Evolutionary conservation across 1,140 invertebrate species (phyloP).

Genomic region (Drosophila yakuba): DNA sequence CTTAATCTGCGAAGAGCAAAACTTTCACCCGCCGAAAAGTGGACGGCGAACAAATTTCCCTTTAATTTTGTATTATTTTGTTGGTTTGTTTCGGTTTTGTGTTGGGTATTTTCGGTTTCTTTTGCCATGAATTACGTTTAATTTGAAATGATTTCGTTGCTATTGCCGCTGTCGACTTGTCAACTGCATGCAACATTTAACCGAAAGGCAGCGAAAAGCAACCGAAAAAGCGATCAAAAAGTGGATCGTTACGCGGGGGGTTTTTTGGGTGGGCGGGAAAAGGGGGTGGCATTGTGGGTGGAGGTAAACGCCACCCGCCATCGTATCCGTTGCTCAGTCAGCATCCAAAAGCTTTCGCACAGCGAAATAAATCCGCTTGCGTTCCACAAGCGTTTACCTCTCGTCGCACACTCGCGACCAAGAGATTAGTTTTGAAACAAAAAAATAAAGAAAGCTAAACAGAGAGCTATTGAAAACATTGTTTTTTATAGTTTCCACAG

Average conservation of each 20-base stretch:
- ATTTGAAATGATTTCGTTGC: constrained; percentile 46
- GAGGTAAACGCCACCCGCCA: constrained; percentile 32
- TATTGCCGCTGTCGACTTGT: constrained; percentile 62
- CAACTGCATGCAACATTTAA: constrained; percentile 79
- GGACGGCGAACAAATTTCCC: constrained; percentile 51
- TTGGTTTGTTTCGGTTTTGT: constrained; percentile 21
- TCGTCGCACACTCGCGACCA: neutral
- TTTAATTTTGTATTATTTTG: constrained; percentile 54
- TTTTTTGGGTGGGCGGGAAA: constrained; percentile 1
- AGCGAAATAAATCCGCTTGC: constrained; percentile 49
- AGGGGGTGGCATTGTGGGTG: constrained; percentile 9
- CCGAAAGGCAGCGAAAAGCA: constrained; percentile 39
- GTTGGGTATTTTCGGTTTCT: constrained; percentile 47
- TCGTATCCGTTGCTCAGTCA: constrained; percentile 7
- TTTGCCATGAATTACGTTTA: constrained; percentile 63
- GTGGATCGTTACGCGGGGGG: constrained; percentile 18
- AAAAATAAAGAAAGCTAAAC: too few relatives aligned
- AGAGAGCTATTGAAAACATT: too few relatives aligned
- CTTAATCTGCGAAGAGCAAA: constrained; percentile 47
- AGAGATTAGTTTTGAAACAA: neutral
- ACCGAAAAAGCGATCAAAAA: constrained; percentile 51
- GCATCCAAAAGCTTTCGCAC: constrained; percentile 63
- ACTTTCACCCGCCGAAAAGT: constrained; percentile 56
- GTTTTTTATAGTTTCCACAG: too few relatives aligned
- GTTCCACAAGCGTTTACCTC: constrained; percentile 42